Evolutionary conservation across 2,797 vertebrate species (phyloP).

Genomic region (Parotocinclus haroldoi): DNA sequence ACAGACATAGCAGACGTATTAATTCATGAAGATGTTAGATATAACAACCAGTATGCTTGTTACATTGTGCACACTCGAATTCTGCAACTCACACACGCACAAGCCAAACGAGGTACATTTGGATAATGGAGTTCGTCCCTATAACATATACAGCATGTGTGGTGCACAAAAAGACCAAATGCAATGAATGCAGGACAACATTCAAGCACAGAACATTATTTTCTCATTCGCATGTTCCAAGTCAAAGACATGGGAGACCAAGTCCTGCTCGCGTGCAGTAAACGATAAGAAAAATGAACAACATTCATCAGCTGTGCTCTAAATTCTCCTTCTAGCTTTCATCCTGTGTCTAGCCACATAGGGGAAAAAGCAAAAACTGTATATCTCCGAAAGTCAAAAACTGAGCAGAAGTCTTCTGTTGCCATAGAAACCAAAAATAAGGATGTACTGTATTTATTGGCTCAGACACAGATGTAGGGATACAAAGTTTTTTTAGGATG

Average conservation of each 20-base stretch:
- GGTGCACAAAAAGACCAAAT: too few relatives aligned
- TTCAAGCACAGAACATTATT: too few relatives aligned
- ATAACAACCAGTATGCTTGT: too few relatives aligned
- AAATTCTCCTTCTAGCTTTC: neutral
- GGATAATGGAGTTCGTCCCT: too few relatives aligned
- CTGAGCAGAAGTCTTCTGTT: slow-evolving; percentile 44
- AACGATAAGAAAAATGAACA: slow-evolving; percentile 5
- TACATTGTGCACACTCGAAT: too few relatives aligned
- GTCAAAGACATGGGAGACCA: slow-evolving; percentile 9
- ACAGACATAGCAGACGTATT: too few relatives aligned
- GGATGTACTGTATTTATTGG: slow-evolving; percentile 37
- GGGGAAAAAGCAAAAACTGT: slow-evolving; percentile 38
- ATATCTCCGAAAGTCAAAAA: slow-evolving; percentile 40
- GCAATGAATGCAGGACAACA: too few relatives aligned
- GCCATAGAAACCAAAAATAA: slow-evolving; percentile 48
- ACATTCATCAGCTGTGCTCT: slow-evolving; percentile 6
- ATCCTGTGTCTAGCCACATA: slow-evolving; percentile 30
- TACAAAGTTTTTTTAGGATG: slow-evolving; percentile 47
- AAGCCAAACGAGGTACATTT: too few relatives aligned
- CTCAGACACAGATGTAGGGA: slow-evolving; percentile 39
- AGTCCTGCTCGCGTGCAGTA: too few relatives aligned
- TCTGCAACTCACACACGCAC: too few relatives aligned
- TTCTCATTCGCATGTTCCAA: neutral
- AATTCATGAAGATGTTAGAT: too few relatives aligned
- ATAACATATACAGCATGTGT: too few relatives aligned